These are phyloP conservation scores for Leucophenga maculata DNA, from an alignment of 2,888 invertebrate species.

Conservation along the genomic window DNA sequence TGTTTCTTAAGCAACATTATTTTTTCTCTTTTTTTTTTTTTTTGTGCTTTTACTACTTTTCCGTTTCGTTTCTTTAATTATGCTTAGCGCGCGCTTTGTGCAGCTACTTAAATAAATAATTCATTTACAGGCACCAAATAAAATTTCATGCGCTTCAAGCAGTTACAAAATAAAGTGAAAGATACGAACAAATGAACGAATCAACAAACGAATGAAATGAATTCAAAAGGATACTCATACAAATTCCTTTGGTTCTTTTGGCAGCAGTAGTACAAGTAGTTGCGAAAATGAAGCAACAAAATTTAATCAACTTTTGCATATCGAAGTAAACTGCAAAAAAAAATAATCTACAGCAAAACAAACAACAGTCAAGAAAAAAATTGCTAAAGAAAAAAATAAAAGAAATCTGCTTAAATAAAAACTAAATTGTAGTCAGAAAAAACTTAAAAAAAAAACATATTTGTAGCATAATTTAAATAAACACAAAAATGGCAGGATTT, in stretches of 20 bases:
- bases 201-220: neutral
- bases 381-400: constrained; percentile 25
- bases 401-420: neutral
- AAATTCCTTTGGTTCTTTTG: neutral
- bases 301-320: constrained; percentile 63
- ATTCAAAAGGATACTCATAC: neutral
- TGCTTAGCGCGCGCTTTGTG: neutral
- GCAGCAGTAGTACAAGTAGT: too few species aligned
- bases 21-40: neutral
- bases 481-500: neutral
- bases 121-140: constrained; percentile 21
- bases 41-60: neutral
- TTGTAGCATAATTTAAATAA: neutral
- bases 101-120: constrained; percentile 22
- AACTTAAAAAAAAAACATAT: neutral
- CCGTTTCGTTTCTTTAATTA: constrained; percentile 7
- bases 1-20: neutral
- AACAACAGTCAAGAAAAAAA: constrained; percentile 24
- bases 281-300: constrained; percentile 33
- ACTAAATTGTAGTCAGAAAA: too few species aligned
- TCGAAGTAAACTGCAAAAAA: constrained; percentile 47
- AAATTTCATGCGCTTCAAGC: constrained; percentile 15
- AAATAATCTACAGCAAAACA: constrained; percentile 5
- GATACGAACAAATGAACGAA: neutral
- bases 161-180: neutral